These are phyloP conservation scores for Spizaetus ornatus DNA, from an alignment of 2,113 vertebrate genomes.

Conservation along the genomic window DNA sequence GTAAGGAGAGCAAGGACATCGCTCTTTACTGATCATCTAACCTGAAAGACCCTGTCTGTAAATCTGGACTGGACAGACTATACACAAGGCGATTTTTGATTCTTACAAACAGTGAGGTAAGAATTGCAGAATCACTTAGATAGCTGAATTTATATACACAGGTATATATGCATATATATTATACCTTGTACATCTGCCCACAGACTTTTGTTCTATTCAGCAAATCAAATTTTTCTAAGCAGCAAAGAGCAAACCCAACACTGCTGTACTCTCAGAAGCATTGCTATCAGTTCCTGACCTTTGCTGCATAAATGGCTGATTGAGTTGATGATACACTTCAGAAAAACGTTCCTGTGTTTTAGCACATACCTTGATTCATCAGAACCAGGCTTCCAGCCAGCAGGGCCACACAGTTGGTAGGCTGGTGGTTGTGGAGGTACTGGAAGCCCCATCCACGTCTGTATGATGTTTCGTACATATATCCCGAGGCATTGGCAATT, in stretches of 20 bases:
- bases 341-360: neutral
- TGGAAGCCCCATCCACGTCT: constrained; percentile 96
- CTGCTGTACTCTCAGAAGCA: neutral
- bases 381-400: constrained; percentile 92
- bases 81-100: neutral
- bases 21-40: neutral
- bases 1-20: neutral
- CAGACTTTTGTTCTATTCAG: neutral
- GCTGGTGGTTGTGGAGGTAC: constrained; percentile 98
- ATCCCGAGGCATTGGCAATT: constrained; percentile 89
- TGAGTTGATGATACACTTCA: neutral
- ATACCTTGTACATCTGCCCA: neutral
- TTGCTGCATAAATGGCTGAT: neutral
- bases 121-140: neutral
- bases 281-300: neutral
- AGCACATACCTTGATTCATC: constrained; percentile 91
- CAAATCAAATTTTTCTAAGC: neutral
- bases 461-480: constrained; percentile 96
- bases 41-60: neutral
- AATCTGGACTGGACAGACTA: neutral
- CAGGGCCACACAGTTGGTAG: constrained; percentile 97
- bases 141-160: neutral
- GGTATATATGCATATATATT: neutral
- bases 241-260: neutral
- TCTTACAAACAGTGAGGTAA: neutral